A percentile compares a stretch with the other conserved stretches of the same genome.
Conservation (phyloP, 1,140 invertebrate genomes). For the Drosophila rufa region DNA sequence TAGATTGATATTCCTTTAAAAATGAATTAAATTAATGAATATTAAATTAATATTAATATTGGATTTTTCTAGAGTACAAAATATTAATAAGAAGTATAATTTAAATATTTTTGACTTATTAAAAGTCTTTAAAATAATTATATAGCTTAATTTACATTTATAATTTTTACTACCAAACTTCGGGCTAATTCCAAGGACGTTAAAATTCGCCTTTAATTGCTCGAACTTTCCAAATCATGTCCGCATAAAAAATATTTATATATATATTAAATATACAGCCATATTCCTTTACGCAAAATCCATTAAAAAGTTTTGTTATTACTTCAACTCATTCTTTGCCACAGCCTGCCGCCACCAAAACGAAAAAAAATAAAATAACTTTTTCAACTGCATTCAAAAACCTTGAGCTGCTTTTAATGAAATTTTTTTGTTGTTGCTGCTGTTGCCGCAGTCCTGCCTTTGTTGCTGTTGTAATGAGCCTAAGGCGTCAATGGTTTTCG, state of each 20-base stretch:
- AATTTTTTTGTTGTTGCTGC: slow-evolving; percentile 46
- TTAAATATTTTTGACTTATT: too few relatives aligned
- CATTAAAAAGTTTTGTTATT: slow-evolving; percentile 72
- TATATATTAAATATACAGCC: slow-evolving; percentile 30
- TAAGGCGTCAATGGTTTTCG: slow-evolving; percentile 59
- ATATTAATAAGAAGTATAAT: too few relatives aligned
- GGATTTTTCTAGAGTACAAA: too few relatives aligned
- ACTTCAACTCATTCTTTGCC: slow-evolving; percentile 27
- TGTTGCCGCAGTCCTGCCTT: slow-evolving; percentile 27
- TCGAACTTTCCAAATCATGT: not conserved
- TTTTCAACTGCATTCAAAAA: slow-evolving; percentile 66
- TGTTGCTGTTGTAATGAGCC: slow-evolving; percentile 66
- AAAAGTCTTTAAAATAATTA: not conserved
- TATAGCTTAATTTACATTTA: not conserved
- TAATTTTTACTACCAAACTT: slow-evolving; percentile 3
- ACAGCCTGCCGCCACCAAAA: slow-evolving; percentile 15
- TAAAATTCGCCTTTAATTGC: slow-evolving; percentile 24
- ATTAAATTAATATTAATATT: too few relatives aligned
- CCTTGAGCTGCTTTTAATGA: slow-evolving; percentile 79
- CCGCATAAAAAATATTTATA: slow-evolving; percentile 2
- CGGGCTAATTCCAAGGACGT: not conserved
- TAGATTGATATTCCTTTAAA: not conserved
- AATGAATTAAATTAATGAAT: not conserved
- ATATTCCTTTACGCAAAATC: slow-evolving; percentile 53
- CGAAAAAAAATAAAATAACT: slow-evolving; percentile 48